Conservation (phyloP, 2,888 invertebrate genomes). For the Blomia tropicalis region DNA sequence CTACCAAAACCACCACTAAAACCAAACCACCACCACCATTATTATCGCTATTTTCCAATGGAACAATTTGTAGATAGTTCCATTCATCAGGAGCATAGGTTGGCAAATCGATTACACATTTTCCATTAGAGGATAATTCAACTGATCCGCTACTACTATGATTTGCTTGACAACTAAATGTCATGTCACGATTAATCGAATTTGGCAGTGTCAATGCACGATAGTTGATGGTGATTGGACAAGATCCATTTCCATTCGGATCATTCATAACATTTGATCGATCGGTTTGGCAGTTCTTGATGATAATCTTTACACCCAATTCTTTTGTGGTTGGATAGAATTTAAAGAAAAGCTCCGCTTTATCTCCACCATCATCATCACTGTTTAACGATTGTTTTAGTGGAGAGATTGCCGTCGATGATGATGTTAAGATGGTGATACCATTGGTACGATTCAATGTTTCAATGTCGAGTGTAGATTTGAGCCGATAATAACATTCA, state of each 20-base stretch:
- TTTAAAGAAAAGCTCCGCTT: slow-evolving; percentile 15
- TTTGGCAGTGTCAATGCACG: slow-evolving; percentile 19
- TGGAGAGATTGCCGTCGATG: background rate
- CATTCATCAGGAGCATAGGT: slow-evolving; percentile 1
- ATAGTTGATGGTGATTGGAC: slow-evolving; percentile 12
- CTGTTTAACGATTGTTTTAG: slow-evolving; percentile 5
- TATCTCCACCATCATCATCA: slow-evolving; percentile 6
- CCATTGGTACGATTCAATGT: background rate
- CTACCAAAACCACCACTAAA: background rate
- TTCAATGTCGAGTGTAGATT: slow-evolving; percentile 7
- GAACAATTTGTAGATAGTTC: slow-evolving; percentile 14
- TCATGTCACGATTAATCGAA: background rate
- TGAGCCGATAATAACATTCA: slow-evolving; percentile 18
- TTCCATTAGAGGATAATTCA: background rate
- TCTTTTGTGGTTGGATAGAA: slow-evolving; percentile 13
- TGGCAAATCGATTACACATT: slow-evolving; percentile 14
- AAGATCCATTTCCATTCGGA: background rate
- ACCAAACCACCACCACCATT: background rate
- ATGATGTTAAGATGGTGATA: slow-evolving; percentile 7
- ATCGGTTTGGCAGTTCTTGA: slow-evolving; percentile 11
- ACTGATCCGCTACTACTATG: background rate
- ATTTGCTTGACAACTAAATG: slow-evolving; percentile 4
- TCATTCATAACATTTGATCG: background rate
- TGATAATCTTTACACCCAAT: slow-evolving; percentile 21
- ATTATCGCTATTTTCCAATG: background rate